phyloP scores from a whole-genome alignment of 2,888 invertebrate species.

The Hypena proboscidalis region DNA sequence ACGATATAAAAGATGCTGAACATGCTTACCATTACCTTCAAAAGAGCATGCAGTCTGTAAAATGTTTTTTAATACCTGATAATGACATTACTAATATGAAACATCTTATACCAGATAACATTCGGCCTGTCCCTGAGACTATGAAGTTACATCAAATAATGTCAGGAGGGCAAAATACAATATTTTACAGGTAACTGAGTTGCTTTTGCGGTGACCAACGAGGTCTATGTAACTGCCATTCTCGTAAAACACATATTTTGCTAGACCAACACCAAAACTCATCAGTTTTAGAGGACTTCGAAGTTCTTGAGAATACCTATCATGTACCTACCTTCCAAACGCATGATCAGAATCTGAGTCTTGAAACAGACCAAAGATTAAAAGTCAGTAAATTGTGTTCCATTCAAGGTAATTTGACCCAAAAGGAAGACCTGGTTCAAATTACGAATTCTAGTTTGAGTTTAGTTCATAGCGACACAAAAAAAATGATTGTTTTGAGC shows the following conservation, averaged over 20 bases:
- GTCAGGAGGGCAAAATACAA: background rate
- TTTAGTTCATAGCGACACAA: constrained; percentile 1
- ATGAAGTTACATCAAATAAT: too few relatives aligned
- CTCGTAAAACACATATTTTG: constrained; percentile 9
- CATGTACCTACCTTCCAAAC: too few relatives aligned
- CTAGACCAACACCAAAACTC: too few relatives aligned
- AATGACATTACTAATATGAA: constrained; percentile 5
- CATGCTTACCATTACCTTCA: background rate
- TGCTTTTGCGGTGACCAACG: constrained; percentile 11
- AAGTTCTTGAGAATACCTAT: too few relatives aligned
- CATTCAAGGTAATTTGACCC: too few relatives aligned
- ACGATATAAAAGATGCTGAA: background rate
- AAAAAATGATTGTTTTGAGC: constrained; percentile 2
- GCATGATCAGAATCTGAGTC: too few relatives aligned
- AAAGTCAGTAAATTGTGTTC: too few relatives aligned
- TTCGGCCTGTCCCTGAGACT: too few relatives aligned
- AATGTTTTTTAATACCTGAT: background rate
- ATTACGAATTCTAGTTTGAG: background rate
- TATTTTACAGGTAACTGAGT: constrained; percentile 9
- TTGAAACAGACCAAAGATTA: too few relatives aligned
- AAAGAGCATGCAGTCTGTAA: background rate
- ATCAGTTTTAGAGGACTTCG: too few relatives aligned
- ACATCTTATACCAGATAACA: background rate
- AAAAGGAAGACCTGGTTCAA: constrained; percentile 2
- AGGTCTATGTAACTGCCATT: constrained; percentile 7